A percentile compares a stretch with the other conserved stretches of the same genome.
Conservation (phyloP, 2,888 invertebrate species). For the Salpingus planirostris region DNA sequence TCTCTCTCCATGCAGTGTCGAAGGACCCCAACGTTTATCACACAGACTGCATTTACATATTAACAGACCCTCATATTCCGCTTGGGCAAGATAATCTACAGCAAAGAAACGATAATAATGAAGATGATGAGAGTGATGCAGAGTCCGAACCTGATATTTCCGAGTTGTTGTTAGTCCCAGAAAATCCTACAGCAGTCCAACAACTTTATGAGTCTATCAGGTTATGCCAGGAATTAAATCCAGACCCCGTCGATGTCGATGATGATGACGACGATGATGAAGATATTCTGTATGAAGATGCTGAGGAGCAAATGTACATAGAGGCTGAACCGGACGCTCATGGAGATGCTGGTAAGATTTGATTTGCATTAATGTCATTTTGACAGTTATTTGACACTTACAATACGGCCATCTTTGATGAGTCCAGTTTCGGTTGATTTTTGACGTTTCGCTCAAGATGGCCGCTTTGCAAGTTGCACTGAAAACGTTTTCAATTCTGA, state of each 20-base stretch:
- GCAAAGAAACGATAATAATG: constrained; percentile 13
- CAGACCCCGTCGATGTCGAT: constrained; percentile 59
- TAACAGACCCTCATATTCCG: constrained; percentile 56
- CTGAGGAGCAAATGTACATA: constrained; percentile 37
- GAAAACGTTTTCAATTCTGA: too few species aligned
- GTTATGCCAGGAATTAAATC: constrained; percentile 69
- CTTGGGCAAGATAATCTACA: too few species aligned
- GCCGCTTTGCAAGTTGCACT: too few species aligned
- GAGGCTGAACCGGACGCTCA: constrained; percentile 6
- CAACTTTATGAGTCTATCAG: constrained; percentile 66
- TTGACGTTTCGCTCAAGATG: too few species aligned
- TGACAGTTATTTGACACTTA: too few species aligned
- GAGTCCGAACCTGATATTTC: constrained; percentile 50
- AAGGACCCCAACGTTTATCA: constrained; percentile 54
- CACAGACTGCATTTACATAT: constrained; percentile 58
- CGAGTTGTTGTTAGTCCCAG: constrained; percentile 65
- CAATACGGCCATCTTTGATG: too few species aligned
- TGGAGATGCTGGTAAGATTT: constrained; percentile 14
- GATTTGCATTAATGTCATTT: constrained; percentile 3
- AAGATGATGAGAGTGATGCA: constrained; percentile 37
- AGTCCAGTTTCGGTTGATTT: too few species aligned
- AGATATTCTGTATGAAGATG: constrained; percentile 38
- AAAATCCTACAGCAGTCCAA: constrained; percentile 52
- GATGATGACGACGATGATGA: constrained; percentile 50
- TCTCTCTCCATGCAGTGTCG: constrained; percentile 63